Evolutionary conservation across 2,888 invertebrate genomes (phyloP).

Genomic region (Tricholauxania praeusta): DNA sequence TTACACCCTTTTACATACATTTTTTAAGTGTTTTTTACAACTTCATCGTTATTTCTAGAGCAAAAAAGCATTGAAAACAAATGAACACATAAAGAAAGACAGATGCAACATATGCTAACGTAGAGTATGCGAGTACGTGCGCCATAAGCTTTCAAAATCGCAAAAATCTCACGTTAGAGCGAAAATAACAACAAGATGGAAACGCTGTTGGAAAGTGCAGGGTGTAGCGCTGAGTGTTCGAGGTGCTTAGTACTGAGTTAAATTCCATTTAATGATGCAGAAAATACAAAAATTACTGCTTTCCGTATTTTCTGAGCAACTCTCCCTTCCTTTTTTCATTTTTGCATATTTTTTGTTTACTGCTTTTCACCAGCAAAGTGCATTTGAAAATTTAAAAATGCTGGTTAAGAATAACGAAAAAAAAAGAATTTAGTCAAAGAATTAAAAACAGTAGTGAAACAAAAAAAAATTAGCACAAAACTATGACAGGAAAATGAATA

Average conservation of each 20-base stretch:
- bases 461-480: neutral
- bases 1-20: no score
- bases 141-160: no score
- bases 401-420: conserved; percentile 17
- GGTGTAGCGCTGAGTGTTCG: neutral
- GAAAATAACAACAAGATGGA: no score
- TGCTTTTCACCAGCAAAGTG: neutral
- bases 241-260: conserved; percentile 21
- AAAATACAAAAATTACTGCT: conserved; percentile 38
- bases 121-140: no score
- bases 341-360: neutral
- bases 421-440: conserved; percentile 14
- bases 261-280: conserved; percentile 41
- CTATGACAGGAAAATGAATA: neutral
- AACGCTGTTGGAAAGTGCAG: neutral
- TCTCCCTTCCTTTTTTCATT: neutral
- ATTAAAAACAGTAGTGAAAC: neutral
- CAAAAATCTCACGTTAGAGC: no score
- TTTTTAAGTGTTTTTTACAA: no score
- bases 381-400: conserved; percentile 28
- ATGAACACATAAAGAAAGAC: conserved; percentile 27
- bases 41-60: neutral
- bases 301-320: neutral
- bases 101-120: no score
- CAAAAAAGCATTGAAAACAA: conserved; percentile 29